Base-by-base conservation (phyloP, 2,888 invertebrate genomes). In the Drosophila falleni region DNA sequence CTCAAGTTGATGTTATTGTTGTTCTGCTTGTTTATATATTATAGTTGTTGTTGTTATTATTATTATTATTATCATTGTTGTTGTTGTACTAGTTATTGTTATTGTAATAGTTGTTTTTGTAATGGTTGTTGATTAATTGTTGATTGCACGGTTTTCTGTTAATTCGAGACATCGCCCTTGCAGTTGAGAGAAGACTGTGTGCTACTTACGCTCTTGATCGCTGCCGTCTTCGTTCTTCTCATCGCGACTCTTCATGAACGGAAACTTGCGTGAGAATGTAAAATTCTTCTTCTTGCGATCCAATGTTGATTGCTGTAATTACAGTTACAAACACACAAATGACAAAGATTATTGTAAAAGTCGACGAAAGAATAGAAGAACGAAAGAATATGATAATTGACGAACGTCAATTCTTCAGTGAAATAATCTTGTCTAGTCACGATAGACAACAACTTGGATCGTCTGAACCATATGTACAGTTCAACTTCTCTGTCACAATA, bases 201-300 rank as follows among this genome's bases (percentile, higher is more conserved):
- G 47, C 71, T 90, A 97, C 98, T 97, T 95, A 98, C 98, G 98
- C 96, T 98, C 98, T 95, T 97, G 98, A 92, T 98, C 98, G 86
- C 98, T 98, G 92, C 98, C 97, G 91, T 99, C 98, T 93, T 98
- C 98, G 58, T 97, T 97, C 93, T 98, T 98, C 92, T 98, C 98
- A 93, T 99, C 99, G 94, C 98, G 98, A 94, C 98, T 98, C 95
- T 99, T 99, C 97, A 99, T 99, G 94, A 99, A 99, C 41, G 99
- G 99, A 94, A 99, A 99, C 93, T 97, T 98, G 93, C 99, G 95
- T 91, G 98, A 98, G 94, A 99, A 99, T 67, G 98, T 98, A 91
- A 99, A 97, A 91, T 99, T 99, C 94, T 99, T 98, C 95, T 99
- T 98, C 94, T 98, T 98, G 92, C 98, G 95, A 93, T 98, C 98